Base-by-base conservation (phyloP, 2,113 vertebrate species). In the Pygoscelis adeliae region DNA sequence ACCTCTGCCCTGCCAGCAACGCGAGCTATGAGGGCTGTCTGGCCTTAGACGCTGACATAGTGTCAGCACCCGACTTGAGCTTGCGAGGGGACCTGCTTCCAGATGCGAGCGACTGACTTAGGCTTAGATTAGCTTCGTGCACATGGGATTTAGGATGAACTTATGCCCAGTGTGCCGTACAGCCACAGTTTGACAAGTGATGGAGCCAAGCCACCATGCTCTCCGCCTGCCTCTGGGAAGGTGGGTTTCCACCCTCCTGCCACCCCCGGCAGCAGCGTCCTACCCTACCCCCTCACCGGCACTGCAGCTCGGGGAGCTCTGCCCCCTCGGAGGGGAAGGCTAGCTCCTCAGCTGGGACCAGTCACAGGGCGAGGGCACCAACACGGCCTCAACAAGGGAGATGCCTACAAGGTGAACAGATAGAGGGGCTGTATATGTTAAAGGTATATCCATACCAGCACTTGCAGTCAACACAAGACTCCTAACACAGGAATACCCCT, bases 41-140 rank as follows among this genome's bases (percentile, higher is more conserved):
- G 56, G 53, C 59, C 66, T 25, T 6, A 15, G 32, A 27, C 1
- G 0, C 44, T 22, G 6, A 40, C 9, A 4, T 2, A 3, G 50
- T 1, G 36, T 40, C 86, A 77, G 50, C 27, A 9, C 21, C 63
- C 8, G 0, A 10, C 11, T 1, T 8, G 34, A 69, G 38, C 50
- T 23, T 9, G 29, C 1, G 0, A 46, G 15, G 19, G 38, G 9
- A 74, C 69, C 38, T 18, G 71, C 59, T 42, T 34, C 52, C 53
- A 4, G 1, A 11, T 1, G 4, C 0, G 1, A 72, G 47, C 47
- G 25, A 40, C 25, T 13, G 14, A 12, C 19, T 32, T 9, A 1
- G n/a, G 16, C 63, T 81, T 13, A 38, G 44, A 15, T 32, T 13
- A 47, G 53, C 12, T 40, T 5, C 52, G 30, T 3, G 21, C 30